Conservation (phyloP, 2,797 vertebrate genomes). For the Salarias fasciatus region DNA sequence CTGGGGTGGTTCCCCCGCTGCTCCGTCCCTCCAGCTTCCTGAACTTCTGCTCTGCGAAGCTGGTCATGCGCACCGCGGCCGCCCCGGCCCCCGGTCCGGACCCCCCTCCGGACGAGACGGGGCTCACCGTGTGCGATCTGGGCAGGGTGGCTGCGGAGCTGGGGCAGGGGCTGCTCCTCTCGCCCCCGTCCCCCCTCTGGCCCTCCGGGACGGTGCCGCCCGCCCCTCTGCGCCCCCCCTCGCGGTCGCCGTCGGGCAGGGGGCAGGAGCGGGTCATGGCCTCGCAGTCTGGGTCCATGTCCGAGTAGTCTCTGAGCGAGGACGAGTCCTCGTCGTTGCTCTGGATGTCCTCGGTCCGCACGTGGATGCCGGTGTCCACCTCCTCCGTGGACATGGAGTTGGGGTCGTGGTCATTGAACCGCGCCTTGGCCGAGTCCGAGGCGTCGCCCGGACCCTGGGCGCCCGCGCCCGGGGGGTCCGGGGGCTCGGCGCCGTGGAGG, state of each 20-base stretch:
- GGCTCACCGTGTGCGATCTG: conserved; percentile 90
- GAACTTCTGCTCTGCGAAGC: conserved; percentile 98
- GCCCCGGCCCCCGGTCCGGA: conserved; percentile 82
- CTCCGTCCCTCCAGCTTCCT: conserved; percentile 92
- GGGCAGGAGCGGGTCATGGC: conserved; percentile 75
- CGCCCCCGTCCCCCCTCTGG: conserved; percentile 45
- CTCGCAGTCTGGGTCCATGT: conserved; percentile 94
- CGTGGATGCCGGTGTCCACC: conserved; percentile 96
- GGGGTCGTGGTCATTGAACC: conserved; percentile 80
- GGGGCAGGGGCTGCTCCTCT: conserved; percentile 84
- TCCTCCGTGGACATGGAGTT: conserved; percentile 89
- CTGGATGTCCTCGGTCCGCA: conserved; percentile 96
- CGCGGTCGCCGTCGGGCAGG: conserved; percentile 69
- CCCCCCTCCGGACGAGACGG: conserved; percentile 87
- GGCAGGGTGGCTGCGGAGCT: conserved; percentile 83
- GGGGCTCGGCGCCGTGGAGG: conserved; percentile 90
- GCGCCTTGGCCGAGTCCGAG: conserved; percentile 62
- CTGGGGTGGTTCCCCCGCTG: conserved; percentile 95
- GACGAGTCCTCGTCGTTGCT: conserved; percentile 96
- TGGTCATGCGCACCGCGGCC: conserved; percentile 91
- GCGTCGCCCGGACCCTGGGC: too few relatives aligned
- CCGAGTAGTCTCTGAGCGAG: conserved; percentile 95
- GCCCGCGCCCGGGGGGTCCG: too few relatives aligned
- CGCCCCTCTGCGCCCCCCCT: conserved; percentile 26
- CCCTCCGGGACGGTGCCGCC: conserved; percentile 24